A percentile compares a stretch with the other conserved stretches of the same genome.
Conservation (phyloP, 2,113 vertebrate genomes). For the Phodopus roborovskii region DNA sequence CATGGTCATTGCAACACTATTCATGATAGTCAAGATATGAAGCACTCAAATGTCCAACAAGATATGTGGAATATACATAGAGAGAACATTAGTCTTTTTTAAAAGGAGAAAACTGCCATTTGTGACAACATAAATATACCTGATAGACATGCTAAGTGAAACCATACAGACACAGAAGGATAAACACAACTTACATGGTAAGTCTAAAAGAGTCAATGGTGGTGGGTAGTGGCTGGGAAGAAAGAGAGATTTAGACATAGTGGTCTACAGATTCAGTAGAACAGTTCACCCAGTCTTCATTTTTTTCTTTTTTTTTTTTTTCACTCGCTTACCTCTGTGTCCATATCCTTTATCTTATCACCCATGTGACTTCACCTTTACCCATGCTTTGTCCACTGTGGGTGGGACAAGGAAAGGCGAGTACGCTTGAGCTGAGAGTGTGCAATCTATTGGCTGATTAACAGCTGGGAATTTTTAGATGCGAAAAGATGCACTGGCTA, state of each 20-base stretch:
- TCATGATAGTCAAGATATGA: background rate
- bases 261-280: background rate
- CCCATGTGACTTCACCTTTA: background rate
- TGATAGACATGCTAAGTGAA: background rate
- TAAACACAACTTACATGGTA: background rate
- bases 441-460: background rate
- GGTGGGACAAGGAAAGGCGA: constrained; percentile 54
- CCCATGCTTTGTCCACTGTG: background rate
- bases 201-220: background rate
- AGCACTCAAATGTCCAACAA: background rate
- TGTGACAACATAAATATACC: background rate
- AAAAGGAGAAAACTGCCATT: background rate
- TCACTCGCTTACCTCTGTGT: background rate
- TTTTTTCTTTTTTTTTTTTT: too few relatives aligned
- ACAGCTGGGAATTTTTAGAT: background rate
- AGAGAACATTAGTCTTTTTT: background rate
- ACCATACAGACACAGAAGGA: background rate
- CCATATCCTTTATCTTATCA: constrained; percentile 52
- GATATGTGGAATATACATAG: too few relatives aligned
- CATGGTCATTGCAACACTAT: background rate
- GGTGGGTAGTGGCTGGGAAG: background rate
- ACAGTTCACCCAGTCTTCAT: background rate
- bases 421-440: constrained; percentile 4
- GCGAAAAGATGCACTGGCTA: constrained; percentile 6
- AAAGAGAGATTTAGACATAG: background rate